Conservation (phyloP, 2,797 vertebrate species). For the Vultur gryphus region DNA sequence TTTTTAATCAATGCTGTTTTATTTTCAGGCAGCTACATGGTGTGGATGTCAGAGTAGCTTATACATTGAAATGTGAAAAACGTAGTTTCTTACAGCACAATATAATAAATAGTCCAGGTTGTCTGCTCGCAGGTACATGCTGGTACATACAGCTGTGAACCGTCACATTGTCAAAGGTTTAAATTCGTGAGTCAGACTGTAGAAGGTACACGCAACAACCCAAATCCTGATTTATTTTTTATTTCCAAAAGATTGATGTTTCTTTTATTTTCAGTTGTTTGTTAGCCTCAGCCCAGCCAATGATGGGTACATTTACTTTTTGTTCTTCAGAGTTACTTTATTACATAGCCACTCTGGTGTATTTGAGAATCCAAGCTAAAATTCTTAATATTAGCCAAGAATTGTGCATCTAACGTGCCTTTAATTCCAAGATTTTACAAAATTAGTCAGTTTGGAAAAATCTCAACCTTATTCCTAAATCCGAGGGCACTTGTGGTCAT, state of each 20-base stretch:
- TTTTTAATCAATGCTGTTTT: neutral
- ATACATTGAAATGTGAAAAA: neutral
- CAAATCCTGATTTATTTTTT: neutral
- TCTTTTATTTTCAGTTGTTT: neutral
- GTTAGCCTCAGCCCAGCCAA: neutral
- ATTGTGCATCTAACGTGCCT: neutral
- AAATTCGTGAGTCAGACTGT: fast-evolving
- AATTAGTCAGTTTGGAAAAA: neutral
- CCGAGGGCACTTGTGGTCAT: neutral
- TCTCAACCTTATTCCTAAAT: neutral
- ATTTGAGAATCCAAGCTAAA: neutral
- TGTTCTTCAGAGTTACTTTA: neutral
- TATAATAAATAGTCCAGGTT: neutral
- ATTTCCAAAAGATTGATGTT: neutral
- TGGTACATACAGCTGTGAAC: neutral
- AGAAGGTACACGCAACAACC: too few species aligned
- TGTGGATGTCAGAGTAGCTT: neutral
- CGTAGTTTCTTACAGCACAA: fast-evolving
- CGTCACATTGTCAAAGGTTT: neutral
- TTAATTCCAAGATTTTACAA: neutral
- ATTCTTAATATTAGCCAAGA: neutral
- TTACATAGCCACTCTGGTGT: neutral
- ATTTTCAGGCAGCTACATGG: neutral
- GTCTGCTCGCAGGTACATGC: neutral
- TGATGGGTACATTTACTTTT: neutral